Evolutionary conservation across 2,888 invertebrate genomes (phyloP).

Genomic region (Amaurobius ferox): DNA sequence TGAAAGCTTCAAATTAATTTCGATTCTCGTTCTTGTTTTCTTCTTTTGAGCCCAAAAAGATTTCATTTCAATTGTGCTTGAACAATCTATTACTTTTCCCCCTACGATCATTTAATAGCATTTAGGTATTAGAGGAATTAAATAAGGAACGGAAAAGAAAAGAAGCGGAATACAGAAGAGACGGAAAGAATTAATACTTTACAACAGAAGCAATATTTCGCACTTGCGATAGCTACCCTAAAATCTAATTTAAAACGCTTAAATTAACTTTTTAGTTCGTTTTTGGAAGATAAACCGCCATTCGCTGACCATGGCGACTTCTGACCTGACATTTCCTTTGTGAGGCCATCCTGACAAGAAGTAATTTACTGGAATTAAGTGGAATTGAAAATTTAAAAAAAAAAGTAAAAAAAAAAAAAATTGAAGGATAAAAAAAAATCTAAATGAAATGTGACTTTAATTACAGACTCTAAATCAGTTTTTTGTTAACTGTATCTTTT

Average conservation of each 20-base stretch:
- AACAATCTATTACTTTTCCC: conserved; percentile 54
- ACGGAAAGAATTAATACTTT: conserved; percentile 26
- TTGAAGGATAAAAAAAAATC: conserved; percentile 10
- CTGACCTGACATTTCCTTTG: conserved; percentile 49
- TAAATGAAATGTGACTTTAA: conserved; percentile 62
- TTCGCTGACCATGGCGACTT: conserved; percentile 41
- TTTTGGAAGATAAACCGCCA: conserved; percentile 17
- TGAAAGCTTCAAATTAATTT: conserved; percentile 44
- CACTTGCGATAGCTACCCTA: conserved; percentile 37
- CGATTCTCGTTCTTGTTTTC: too few relatives aligned
- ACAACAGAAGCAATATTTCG: conserved; percentile 15
- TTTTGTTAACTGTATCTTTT: conserved; percentile 22
- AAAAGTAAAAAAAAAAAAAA: background rate
- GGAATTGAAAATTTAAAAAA: conserved; percentile 39
- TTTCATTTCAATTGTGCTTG: conserved; percentile 19
- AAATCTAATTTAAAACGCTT: conserved; percentile 65
- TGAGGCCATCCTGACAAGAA: conserved; percentile 32
- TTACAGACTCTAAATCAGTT: conserved; percentile 42
- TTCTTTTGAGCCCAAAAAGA: conserved; percentile 2
- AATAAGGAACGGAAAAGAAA: conserved; percentile 7
- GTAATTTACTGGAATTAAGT: conserved; percentile 64
- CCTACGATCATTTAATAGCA: conserved; percentile 40
- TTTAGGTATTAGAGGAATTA: conserved; percentile 37
- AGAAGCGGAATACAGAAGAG: background rate
- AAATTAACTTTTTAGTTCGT: conserved; percentile 64